These are phyloP conservation scores for Prionace glauca DNA, from an alignment of 2,797 vertebrate genomes.

Conservation along the genomic window DNA sequence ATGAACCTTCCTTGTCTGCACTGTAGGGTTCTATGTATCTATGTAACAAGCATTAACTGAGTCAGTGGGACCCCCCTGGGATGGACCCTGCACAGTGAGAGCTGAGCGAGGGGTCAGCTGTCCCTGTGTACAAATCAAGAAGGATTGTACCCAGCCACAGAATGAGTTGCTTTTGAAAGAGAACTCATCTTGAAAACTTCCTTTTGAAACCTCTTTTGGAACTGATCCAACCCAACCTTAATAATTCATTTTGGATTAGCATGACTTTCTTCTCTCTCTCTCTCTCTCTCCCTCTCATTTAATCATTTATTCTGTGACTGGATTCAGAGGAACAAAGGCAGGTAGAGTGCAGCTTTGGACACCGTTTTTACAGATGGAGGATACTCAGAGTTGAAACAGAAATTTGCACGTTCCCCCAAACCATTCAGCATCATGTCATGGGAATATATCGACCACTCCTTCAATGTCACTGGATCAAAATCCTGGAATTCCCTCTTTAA, in stretches of 20 bases:
- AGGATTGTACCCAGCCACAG: neutral
- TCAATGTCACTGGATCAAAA: neutral
- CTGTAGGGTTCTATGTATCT: too few species aligned
- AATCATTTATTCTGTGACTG: slow-evolving; percentile 13
- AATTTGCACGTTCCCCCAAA: neutral
- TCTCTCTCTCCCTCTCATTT: neutral
- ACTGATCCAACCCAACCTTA: neutral
- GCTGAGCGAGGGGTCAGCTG: neutral
- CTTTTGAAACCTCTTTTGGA: neutral
- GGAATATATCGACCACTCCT: neutral
- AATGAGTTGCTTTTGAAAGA: neutral
- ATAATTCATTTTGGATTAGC: neutral
- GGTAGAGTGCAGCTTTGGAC: neutral
- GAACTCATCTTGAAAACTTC: neutral
- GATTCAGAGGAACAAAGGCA: neutral
- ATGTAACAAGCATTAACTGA: neutral
- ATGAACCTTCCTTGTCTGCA: neutral
- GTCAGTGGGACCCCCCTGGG: neutral
- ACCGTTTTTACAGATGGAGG: neutral
- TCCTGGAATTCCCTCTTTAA: neutral
- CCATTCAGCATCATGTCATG: neutral
- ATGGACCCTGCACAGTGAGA: neutral
- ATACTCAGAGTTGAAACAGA: neutral
- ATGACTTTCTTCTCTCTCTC: slow-evolving; percentile 24
- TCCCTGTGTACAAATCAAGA: neutral